These are phyloP conservation scores for rabbit (Oryctolagus cuniculus) DNA, from an alignment of 2,113 vertebrate genomes.

Conservation along the genomic window DNA sequence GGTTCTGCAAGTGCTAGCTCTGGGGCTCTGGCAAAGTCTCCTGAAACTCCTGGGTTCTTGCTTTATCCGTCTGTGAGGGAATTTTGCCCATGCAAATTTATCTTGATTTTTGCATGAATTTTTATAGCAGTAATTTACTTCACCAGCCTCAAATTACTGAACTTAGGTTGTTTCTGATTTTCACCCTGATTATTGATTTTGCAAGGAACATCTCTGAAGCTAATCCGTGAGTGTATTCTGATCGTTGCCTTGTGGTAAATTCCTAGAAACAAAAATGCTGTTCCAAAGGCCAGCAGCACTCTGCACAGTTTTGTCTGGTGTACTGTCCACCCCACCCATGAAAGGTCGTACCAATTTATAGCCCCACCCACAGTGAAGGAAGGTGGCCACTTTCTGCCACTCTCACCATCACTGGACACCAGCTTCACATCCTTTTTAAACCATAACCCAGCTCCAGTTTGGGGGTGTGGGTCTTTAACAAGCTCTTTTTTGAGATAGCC, in stretches of 20 bases:
- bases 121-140: neutral
- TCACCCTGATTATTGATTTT: neutral
- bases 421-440: neutral
- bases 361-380: accelerated
- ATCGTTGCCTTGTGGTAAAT: neutral
- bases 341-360: accelerated
- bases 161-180: neutral
- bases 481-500: neutral
- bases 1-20: neutral
- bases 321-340: accelerated
- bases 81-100: neutral
- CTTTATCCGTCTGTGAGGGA: neutral
- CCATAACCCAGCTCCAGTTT: neutral
- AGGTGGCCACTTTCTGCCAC: accelerated
- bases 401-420: neutral
- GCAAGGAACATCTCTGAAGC: neutral
- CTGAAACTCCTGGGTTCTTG: neutral
- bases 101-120: neutral
- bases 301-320: neutral
- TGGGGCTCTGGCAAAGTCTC: neutral
- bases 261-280: neutral
- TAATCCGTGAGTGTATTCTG: neutral
- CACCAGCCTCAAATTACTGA: neutral
- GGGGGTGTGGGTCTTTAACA: neutral
- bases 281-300: neutral